A percentile compares a stretch with the other conserved stretches of the same genome.
Evolutionary conservation across 2,888 invertebrate genomes (phyloP).

Genomic region (Ctenicera cuprea): DNA sequence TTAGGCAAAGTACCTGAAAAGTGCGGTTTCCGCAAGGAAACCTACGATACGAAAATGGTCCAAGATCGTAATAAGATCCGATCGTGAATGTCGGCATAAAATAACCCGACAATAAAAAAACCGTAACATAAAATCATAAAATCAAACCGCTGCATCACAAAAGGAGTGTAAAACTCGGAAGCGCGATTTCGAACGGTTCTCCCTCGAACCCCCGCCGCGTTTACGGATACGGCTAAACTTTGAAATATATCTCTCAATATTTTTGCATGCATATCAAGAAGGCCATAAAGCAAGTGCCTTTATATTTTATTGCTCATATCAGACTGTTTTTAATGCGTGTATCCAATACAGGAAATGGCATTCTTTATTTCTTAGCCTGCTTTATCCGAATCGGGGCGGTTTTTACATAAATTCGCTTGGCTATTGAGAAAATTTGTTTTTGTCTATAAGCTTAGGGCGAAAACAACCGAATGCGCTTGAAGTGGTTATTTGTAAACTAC

Average conservation of each 20-base stretch:
- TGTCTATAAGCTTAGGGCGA: conserved; percentile 29
- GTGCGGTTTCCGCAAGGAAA: conserved; percentile 17
- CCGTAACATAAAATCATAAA: conserved; percentile 56
- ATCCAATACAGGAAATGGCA: conserved; percentile 69
- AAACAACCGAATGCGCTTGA: no score
- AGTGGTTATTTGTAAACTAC: no score
- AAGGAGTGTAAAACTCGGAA: conserved; percentile 54
- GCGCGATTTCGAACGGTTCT: conserved; percentile 53
- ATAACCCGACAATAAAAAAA: conserved; percentile 54
- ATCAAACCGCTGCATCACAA: conserved; percentile 58
- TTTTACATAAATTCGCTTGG: conserved; percentile 51
- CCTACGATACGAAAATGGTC: conserved; percentile 7
- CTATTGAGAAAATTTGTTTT: conserved; percentile 54
- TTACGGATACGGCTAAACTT: conserved; percentile 62
- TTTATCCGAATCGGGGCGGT: conserved; percentile 52
- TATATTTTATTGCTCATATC: conserved; percentile 69
- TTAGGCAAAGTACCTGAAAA: conserved; percentile 32
- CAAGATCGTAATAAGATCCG: conserved; percentile 48
- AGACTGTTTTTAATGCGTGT: conserved; percentile 70
- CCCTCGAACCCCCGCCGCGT: conserved; percentile 61
- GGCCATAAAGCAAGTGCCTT: conserved; percentile 70
- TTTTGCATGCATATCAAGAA: conserved; percentile 69
- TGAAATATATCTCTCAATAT: conserved; percentile 69
- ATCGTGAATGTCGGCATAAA: conserved; percentile 50
- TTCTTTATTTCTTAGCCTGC: conserved; percentile 57